phyloP scores from a whole-genome alignment of 2,888 invertebrate species.

The Trichogramma evanescens region DNA sequence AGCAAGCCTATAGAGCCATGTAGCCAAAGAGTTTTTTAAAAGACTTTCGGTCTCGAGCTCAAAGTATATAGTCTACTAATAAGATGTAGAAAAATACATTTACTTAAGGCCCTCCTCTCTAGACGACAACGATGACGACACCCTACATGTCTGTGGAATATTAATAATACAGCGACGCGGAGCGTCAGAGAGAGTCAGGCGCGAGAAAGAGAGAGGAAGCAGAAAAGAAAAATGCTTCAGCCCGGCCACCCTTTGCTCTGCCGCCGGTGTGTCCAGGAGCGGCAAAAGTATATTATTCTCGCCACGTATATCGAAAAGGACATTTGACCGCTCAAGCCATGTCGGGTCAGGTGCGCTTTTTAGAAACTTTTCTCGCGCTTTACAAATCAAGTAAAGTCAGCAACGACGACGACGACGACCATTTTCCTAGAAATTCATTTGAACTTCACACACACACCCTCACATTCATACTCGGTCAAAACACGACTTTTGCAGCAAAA shows the following conservation, averaged over 20 bases:
- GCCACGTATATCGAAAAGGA: conserved; percentile 21
- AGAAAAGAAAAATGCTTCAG: background rate
- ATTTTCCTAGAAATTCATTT: background rate
- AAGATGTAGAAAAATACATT: too few relatives aligned
- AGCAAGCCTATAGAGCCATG: too few relatives aligned
- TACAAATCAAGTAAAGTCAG: background rate
- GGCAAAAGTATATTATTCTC: conserved; percentile 7
- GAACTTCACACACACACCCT: background rate
- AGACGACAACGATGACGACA: too few relatives aligned
- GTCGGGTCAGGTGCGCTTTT: conserved; percentile 4
- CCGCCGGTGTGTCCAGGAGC: too few relatives aligned
- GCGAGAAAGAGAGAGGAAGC: background rate
- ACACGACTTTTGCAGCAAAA: background rate
- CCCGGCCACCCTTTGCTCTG: too few relatives aligned
- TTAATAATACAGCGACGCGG: background rate
- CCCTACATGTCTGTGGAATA: too few relatives aligned
- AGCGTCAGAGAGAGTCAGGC: background rate
- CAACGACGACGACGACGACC: background rate
- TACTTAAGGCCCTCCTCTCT: too few relatives aligned
- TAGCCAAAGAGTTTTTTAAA: too few relatives aligned
- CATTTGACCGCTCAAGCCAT: background rate
- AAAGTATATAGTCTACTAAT: too few relatives aligned
- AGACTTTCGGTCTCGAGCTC: too few relatives aligned
- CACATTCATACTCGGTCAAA: background rate
- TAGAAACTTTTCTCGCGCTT: background rate